Evolutionary conservation across 1,140 invertebrate species (phyloP), one percentile per base, ranked within the genome.

Genomic region (Agrilus planipennis): DNA sequence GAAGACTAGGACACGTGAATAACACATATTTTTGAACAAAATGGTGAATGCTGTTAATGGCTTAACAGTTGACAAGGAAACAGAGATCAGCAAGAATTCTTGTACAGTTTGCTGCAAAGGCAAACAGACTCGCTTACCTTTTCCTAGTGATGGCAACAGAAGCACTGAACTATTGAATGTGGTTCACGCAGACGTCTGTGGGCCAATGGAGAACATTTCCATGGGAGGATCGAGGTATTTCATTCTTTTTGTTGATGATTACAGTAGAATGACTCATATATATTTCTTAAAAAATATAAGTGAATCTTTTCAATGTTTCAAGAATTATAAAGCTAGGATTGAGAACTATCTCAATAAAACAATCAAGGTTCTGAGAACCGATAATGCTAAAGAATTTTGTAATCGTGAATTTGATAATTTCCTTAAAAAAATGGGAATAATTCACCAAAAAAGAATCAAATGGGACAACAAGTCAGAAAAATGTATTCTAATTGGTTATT

Each of bases 141-240:
- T 38, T 21, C 11, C 10, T 7, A 17, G 23, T 12, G 21, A 18
- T 22, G 34, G 35, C 11, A 11, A 14, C 11, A 20, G 34, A 18
- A 35, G 34, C 10, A 31, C 1, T 18, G 9, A 10, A 4, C 15
- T 16, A 6, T 17, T 49, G 38, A 30, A 40, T 27, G 17, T 45
- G 4, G 34, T 62, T 7, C 60, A 65, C 46, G 42, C 57, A 3
- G 61, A 65, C 45, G 23, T 64, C 3, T 61, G 57, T 49, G 62
- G 61, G 11, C 59, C 57, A 15, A 60, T 62, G 54, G 49, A 54
- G 34, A 54, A 44, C 4, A 19, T 14, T 9, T 61, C 55, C 2
- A 31, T 51, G 10, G 57, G 61, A 23, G 58, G 56, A 14, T 46
- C 46, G 1, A 52, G 47, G 19, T 61, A 55, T 34, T 44, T 39